Conservation (phyloP, 2,797 vertebrate species). For the Sparus aurata region DNA sequence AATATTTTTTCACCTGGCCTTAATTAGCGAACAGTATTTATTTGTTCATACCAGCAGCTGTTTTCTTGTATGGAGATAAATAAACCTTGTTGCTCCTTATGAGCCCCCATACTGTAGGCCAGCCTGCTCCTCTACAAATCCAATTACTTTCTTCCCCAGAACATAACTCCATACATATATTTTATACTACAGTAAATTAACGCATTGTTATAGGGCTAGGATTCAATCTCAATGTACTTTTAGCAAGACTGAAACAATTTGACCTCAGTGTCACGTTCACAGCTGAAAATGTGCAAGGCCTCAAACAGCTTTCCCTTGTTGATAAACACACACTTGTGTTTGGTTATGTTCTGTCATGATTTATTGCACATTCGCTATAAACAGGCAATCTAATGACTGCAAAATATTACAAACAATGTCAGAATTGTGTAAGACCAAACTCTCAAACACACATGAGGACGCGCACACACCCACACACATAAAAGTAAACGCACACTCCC, state of each 20-base stretch:
- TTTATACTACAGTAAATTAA: background rate
- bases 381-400: slow-evolving; percentile 76
- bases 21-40: background rate
- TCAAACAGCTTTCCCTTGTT: slow-evolving; percentile 72
- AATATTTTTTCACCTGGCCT: background rate
- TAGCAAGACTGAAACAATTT: slow-evolving; percentile 50
- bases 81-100: background rate
- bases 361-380: slow-evolving; percentile 76
- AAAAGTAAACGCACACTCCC: slow-evolving; percentile 22
- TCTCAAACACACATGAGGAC: slow-evolving; percentile 21
- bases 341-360: slow-evolving; percentile 79
- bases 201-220: background rate
- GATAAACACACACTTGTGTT: slow-evolving; percentile 82
- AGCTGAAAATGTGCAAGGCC: slow-evolving; percentile 66
- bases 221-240: slow-evolving; percentile 36
- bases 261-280: slow-evolving; percentile 45
- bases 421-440: slow-evolving; percentile 67
- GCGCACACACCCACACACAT: slow-evolving; percentile 9
- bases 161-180: slow-evolving; percentile 5
- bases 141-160: slow-evolving; percentile 23
- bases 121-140: slow-evolving; percentile 19
- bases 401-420: slow-evolving; percentile 82
- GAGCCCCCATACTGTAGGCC: background rate
- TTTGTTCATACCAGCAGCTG: background rate
- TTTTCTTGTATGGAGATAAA: background rate